Evolutionary conservation across 2,113 vertebrate genomes (phyloP).

Genomic region (Pica pica): DNA sequence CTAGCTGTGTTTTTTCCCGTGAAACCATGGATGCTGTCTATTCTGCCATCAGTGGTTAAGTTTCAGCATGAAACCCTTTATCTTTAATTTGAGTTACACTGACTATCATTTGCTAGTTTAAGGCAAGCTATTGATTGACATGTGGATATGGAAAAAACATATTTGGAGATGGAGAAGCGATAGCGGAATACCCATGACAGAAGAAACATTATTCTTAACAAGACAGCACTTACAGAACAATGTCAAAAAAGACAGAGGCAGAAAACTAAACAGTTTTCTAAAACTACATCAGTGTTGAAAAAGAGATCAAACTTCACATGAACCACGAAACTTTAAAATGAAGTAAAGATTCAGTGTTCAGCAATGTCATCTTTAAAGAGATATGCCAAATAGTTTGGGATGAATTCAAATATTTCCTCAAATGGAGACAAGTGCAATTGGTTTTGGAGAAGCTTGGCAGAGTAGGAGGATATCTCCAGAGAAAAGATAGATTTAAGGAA

Average conservation of each 20-base stretch:
- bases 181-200: constrained; percentile 45
- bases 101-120: constrained; percentile 39
- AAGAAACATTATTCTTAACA: constrained; percentile 39
- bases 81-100: constrained; percentile 31
- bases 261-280: constrained; percentile 48
- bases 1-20: background rate
- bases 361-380: background rate
- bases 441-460: constrained; percentile 11
- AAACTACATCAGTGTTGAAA: constrained; percentile 11
- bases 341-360: constrained; percentile 19
- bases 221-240: constrained; percentile 60
- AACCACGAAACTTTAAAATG: constrained; percentile 40
- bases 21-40: background rate
- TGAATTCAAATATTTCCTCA: constrained; percentile 44
- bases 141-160: constrained; percentile 60
- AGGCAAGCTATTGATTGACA: constrained; percentile 57
- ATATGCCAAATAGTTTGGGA: constrained; percentile 15
- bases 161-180: constrained; percentile 43
- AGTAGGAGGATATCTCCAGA: background rate
- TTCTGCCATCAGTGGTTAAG: background rate
- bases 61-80: constrained; percentile 2
- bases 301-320: constrained; percentile 39
- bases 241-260: constrained; percentile 54
- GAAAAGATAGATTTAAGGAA: background rate
- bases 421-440: background rate